phyloP scores from a whole-genome alignment of 2,113 vertebrate species.

The Chaenogobius annularis region DNA sequence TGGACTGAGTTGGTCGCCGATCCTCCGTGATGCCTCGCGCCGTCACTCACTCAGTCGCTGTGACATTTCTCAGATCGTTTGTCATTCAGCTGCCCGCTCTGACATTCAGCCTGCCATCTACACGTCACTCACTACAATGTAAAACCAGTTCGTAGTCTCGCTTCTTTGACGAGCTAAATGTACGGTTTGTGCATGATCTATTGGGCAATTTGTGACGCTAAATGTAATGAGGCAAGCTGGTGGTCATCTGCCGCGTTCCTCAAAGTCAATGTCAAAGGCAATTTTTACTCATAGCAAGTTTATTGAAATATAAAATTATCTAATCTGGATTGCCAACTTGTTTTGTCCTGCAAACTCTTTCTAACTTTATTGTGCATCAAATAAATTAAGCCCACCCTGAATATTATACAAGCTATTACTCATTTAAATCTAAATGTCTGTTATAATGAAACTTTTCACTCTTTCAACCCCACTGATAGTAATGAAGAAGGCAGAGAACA shows the following conservation, averaged over 20 bases:
- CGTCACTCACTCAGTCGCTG: conserved; percentile 30
- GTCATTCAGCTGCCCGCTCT: conserved; percentile 20
- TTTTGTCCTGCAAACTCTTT: background rate
- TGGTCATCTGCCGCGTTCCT: conserved; percentile 2
- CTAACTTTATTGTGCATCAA: too few species aligned
- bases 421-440: too few species aligned
- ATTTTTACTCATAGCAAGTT: background rate
- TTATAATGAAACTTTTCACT: background rate
- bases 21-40: conserved; percentile 20
- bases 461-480: too few species aligned
- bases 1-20: conserved; percentile 9
- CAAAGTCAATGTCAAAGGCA: conserved; percentile 15
- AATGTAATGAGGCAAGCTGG: background rate
- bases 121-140: conserved; percentile 1
- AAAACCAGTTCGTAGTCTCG: background rate
- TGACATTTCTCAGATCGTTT: conserved; percentile 25
- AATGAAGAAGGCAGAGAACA: too few species aligned
- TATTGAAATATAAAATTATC: background rate
- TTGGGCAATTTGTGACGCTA: background rate
- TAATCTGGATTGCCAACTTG: background rate
- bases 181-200: background rate
- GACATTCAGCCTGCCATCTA: conserved; percentile 3
- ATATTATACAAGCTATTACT: too few species aligned
- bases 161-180: background rate
- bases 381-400: too few species aligned